phyloP scores from a whole-genome alignment of 2,113 vertebrate genomes.

The Spea multiplicata region DNA sequence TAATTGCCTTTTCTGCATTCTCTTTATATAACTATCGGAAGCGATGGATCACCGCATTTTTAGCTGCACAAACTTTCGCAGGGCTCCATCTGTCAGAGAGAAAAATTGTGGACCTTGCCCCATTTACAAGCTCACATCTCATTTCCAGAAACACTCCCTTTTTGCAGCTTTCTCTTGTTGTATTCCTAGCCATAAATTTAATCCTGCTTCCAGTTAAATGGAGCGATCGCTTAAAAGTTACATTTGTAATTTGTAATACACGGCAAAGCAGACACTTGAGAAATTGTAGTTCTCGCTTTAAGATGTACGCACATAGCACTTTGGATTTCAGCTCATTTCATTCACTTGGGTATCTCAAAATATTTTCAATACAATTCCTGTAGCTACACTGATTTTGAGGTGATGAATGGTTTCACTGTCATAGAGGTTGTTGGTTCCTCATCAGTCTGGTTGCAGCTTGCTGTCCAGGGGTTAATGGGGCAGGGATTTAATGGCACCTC shows the following conservation, averaged over 20 bases:
- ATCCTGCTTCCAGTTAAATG: conserved; percentile 7
- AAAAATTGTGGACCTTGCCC: neutral
- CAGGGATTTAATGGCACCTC: too few species aligned
- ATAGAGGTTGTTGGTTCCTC: too few species aligned
- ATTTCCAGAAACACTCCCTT: neutral
- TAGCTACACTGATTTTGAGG: neutral
- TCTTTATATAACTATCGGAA: neutral
- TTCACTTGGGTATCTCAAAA: neutral
- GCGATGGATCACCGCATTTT: neutral
- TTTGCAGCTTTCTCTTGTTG: neutral
- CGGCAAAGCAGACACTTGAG: conserved; percentile 3
- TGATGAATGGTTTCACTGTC: too few species aligned
- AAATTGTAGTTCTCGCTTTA: neutral
- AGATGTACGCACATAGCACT: neutral
- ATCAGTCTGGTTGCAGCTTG: too few species aligned
- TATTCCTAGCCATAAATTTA: neutral
- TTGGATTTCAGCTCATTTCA: neutral
- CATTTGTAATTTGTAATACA: neutral
- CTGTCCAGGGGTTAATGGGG: too few species aligned
- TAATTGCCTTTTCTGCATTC: neutral
- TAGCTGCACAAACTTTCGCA: neutral
- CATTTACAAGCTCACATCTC: conserved; percentile 1
- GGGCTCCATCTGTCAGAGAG: neutral
- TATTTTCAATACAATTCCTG: neutral
- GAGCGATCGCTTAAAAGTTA: neutral